Evolutionary conservation across 2,888 invertebrate genomes (phyloP).

Genomic region (Lagria hirta): DNA sequence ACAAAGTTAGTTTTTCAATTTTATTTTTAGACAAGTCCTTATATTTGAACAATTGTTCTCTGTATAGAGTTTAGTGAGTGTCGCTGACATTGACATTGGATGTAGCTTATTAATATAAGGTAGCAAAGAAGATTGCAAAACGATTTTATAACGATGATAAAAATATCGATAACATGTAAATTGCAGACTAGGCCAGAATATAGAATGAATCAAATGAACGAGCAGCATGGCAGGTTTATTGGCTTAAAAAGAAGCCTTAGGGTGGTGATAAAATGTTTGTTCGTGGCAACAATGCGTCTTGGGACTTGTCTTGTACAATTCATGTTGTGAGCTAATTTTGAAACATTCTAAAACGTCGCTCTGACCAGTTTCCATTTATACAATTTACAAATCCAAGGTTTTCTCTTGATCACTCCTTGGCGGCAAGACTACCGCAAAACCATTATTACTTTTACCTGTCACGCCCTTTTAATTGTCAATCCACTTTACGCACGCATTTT

Average conservation of each 20-base stretch:
- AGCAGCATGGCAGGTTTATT: constrained; percentile 53
- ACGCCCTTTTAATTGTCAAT: constrained; percentile 10
- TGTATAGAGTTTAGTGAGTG: constrained; percentile 5
- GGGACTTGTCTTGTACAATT: constrained; percentile 50
- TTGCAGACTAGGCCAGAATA: constrained; percentile 52
- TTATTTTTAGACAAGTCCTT: constrained; percentile 8
- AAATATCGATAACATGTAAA: constrained; percentile 57
- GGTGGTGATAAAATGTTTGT: constrained; percentile 53
- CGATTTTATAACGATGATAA: constrained; percentile 54
- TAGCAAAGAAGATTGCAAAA: constrained; percentile 48
- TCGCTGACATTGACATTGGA: too few relatives aligned
- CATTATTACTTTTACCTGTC: constrained; percentile 11
- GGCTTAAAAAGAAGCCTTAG: constrained; percentile 47
- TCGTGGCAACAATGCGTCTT: constrained; percentile 52
- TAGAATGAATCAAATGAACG: constrained; percentile 54
- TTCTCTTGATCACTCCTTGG: constrained; percentile 10
- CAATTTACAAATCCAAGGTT: constrained; percentile 20
- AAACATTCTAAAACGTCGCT: constrained; percentile 25
- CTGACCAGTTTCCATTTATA: constrained; percentile 16
- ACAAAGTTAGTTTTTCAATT: constrained; percentile 10
- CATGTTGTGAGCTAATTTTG: constrained; percentile 47
- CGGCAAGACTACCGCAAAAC: constrained; percentile 7
- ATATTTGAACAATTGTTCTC: constrained; percentile 10
- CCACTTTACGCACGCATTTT: too few relatives aligned
- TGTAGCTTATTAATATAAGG: constrained; percentile 40